Evolutionary conservation across 2,888 invertebrate genomes (phyloP).

Genomic region (Latheticus oryzae): DNA sequence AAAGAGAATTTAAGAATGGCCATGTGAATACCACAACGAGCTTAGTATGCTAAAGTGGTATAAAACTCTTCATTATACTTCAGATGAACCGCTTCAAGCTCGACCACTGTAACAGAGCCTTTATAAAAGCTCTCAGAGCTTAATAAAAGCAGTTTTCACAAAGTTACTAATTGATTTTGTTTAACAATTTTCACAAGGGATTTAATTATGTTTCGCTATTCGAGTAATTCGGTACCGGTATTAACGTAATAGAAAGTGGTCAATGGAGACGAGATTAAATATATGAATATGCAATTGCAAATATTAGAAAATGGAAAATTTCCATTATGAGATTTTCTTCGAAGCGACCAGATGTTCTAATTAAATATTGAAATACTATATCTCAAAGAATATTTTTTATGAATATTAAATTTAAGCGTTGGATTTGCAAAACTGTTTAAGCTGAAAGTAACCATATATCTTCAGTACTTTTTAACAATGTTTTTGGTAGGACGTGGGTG

Average conservation of each 20-base stretch:
- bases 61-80: conserved; percentile 37
- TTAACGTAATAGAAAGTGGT: conserved; percentile 14
- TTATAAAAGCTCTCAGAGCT: conserved; percentile 3
- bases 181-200: conserved; percentile 5
- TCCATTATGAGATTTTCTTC: no score
- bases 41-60: conserved; percentile 34
- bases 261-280: conserved; percentile 5
- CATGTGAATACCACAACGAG: conserved; percentile 27
- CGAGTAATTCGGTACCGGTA: background rate
- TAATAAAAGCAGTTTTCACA: conserved; percentile 26
- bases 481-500: no score
- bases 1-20: conserved; percentile 17
- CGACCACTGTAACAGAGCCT: conserved; percentile 24
- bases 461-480: no score
- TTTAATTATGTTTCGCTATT: conserved; percentile 12
- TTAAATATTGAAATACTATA: no score
- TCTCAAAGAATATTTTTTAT: no score
- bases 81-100: conserved; percentile 32
- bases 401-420: no score
- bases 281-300: conserved; percentile 8
- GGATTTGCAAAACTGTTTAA: no score
- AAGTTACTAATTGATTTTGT: conserved; percentile 21
- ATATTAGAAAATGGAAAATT: no score
- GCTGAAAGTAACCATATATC: no score
- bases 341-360: no score